Evolutionary conservation across 1,140 invertebrate species (phyloP).

Genomic region (Caerostris darwini): DNA sequence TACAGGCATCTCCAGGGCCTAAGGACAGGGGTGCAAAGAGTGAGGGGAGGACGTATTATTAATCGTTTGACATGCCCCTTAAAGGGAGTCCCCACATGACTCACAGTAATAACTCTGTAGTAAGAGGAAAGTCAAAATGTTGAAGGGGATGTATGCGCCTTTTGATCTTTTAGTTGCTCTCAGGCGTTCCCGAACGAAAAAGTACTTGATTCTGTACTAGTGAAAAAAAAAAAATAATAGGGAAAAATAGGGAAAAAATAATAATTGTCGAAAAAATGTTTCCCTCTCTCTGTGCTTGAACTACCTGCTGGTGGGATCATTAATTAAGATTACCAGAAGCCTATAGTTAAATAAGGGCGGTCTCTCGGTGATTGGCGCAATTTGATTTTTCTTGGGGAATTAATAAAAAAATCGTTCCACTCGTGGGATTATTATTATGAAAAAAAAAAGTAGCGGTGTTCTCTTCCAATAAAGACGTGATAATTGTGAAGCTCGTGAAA

Average conservation of each 20-base stretch:
- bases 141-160: background rate
- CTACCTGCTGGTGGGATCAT: constrained; percentile 65
- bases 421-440: constrained; percentile 6
- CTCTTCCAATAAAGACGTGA: background rate
- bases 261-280: background rate
- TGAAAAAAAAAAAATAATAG: constrained; percentile 3
- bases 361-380: constrained; percentile 52
- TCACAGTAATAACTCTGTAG: constrained; percentile 28
- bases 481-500: constrained; percentile 32
- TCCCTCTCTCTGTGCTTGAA: background rate
- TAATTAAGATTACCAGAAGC: constrained; percentile 75
- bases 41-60: constrained; percentile 41
- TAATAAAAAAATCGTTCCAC: constrained; percentile 53
- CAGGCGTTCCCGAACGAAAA: constrained; percentile 28
- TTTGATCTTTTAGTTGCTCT: constrained; percentile 38
- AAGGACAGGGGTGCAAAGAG: constrained; percentile 28
- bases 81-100: constrained; percentile 42
- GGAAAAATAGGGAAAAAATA: background rate
- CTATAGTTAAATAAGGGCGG: constrained; percentile 71
- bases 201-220: constrained; percentile 8
- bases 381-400: constrained; percentile 54
- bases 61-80: constrained; percentile 68
- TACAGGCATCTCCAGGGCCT: constrained; percentile 35
- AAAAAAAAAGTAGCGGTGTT: background rate
- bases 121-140: constrained; percentile 56